These are phyloP conservation scores for Neomonachus schauinslandi DNA, from an alignment of 2,113 vertebrate species.

Conservation along the genomic window DNA sequence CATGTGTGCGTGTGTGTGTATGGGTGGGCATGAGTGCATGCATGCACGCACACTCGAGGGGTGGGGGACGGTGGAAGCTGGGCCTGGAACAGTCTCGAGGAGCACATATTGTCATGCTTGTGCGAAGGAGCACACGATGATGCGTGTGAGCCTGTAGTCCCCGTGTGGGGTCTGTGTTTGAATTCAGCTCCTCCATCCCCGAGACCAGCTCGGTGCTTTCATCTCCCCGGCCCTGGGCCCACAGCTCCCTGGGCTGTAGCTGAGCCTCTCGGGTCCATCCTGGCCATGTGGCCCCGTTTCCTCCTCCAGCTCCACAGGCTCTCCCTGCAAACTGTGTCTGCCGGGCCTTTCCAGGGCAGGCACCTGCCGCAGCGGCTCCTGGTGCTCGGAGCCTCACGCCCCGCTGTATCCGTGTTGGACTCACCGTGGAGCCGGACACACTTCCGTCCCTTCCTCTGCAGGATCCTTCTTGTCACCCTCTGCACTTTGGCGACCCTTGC, in stretches of 20 bases:
- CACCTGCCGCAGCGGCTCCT: fast-evolving
- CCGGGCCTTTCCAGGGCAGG: fast-evolving
- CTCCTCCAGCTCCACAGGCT: fast-evolving
- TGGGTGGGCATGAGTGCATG: neutral
- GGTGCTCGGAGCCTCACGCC: fast-evolving
- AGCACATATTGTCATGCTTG: fast-evolving
- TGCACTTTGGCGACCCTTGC: fast-evolving
- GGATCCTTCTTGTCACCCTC: too few relatives aligned
- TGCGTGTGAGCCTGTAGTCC: neutral
- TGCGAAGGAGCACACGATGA: fast-evolving
- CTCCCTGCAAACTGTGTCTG: fast-evolving
- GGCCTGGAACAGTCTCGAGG: neutral
- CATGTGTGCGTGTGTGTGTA: fast-evolving
- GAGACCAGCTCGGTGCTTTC: neutral
- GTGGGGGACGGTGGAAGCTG: neutral
- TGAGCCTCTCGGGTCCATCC: neutral
- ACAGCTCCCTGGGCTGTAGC: neutral
- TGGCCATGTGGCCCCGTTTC: neutral
- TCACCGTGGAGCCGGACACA: fast-evolving
- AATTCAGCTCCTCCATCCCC: fast-evolving
- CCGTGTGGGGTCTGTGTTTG: neutral
- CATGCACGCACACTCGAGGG: neutral
- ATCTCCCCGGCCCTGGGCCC: neutral
- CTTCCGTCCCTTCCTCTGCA: fast-evolving
- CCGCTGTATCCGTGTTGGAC: fast-evolving